Evolutionary conservation across 2,888 invertebrate genomes (phyloP).

Genomic region (Lithodes maja): DNA sequence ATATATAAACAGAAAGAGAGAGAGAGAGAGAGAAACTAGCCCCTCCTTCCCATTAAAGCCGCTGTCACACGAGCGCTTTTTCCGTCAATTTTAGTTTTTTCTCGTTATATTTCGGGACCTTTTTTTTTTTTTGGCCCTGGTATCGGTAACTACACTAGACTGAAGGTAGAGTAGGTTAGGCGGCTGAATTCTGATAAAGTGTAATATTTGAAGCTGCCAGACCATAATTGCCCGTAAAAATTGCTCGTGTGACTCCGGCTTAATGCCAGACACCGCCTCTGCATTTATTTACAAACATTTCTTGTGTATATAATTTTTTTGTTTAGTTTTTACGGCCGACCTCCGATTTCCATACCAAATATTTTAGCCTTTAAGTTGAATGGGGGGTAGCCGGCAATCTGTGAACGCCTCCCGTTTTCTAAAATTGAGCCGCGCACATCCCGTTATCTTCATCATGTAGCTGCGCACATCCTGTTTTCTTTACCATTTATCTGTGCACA

Average conservation of each 20-base stretch:
- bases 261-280: background rate
- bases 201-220: too few species aligned
- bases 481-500: too few species aligned
- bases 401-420: background rate
- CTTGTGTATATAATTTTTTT: background rate
- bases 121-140: too few species aligned
- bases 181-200: too few species aligned
- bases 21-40: background rate
- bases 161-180: too few species aligned
- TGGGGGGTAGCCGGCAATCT: background rate
- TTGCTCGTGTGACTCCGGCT: too few species aligned
- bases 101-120: too few species aligned
- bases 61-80: background rate
- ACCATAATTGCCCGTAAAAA: too few species aligned
- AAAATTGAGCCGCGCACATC: too few species aligned
- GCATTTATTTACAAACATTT: background rate
- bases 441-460: too few species aligned
- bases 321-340: background rate
- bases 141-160: too few species aligned
- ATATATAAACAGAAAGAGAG: conserved; percentile 1
- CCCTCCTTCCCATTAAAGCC: background rate
- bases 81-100: background rate
- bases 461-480: too few species aligned
- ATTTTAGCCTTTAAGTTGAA: background rate
- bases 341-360: background rate